Percentiles rank a stretch among this genome's conserved stretches.
phyloP scores from a whole-genome alignment of 2,113 vertebrate genomes.

The Dascyllus trimaculatus region DNA sequence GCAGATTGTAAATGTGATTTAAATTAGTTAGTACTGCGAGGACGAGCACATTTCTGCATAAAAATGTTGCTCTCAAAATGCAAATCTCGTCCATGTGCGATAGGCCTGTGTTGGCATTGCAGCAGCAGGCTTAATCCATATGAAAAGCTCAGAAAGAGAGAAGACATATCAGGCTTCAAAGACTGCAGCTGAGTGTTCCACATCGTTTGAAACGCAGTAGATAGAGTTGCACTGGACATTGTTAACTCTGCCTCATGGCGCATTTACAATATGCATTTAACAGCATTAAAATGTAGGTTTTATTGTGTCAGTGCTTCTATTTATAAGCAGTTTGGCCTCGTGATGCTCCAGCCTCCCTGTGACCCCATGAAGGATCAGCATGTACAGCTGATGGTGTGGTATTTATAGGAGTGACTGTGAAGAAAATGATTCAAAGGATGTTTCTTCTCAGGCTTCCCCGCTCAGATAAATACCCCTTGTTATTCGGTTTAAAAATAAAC shows the following conservation, averaged over 20 bases:
- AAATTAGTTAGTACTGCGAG: too few species aligned
- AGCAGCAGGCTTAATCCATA: too few species aligned
- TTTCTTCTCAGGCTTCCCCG: constrained; percentile 17
- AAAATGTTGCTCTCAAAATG: too few species aligned
- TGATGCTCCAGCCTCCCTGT: background rate
- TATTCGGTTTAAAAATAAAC: constrained; percentile 66
- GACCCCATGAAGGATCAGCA: background rate
- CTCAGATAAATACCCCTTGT: constrained; percentile 50
- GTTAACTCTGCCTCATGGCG: constrained; percentile 49
- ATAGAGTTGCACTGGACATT: constrained; percentile 54
- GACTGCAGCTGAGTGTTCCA: background rate
- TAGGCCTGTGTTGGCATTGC: too few species aligned
- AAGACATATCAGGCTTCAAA: background rate
- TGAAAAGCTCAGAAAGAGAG: too few species aligned
- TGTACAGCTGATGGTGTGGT: background rate
- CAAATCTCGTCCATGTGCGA: too few species aligned
- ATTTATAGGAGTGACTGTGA: constrained; percentile 12
- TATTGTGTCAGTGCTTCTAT: constrained; percentile 48
- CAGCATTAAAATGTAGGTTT: constrained; percentile 41
- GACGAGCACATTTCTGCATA: too few species aligned
- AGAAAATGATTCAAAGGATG: background rate
- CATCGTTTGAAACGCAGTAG: constrained; percentile 32
- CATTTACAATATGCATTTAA: constrained; percentile 65
- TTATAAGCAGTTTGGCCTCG: constrained; percentile 10
- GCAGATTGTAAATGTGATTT: too few species aligned